Evolutionary conservation across 2,888 invertebrate genomes (phyloP).

Genomic region (Zeuzera pyrina): DNA sequence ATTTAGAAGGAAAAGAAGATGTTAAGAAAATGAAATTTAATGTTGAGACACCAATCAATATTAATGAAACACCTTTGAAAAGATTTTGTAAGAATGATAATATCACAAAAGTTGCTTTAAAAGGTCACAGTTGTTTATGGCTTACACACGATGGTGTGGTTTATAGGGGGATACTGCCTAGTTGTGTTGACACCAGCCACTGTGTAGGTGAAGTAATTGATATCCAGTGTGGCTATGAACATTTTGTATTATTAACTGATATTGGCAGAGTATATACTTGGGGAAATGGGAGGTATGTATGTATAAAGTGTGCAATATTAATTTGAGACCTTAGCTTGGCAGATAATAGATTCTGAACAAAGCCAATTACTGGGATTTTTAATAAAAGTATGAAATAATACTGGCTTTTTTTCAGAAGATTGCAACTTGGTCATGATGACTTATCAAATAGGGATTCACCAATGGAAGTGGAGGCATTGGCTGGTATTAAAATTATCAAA

Average conservation of each 20-base stretch:
- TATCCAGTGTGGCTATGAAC: slow-evolving; percentile 86
- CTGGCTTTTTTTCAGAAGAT: slow-evolving; percentile 78
- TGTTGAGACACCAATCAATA: slow-evolving; percentile 25
- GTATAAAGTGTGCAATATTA: too few species aligned
- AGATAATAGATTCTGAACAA: background rate
- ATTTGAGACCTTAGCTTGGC: background rate
- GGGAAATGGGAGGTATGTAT: slow-evolving; percentile 89
- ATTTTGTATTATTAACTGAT: slow-evolving; percentile 79
- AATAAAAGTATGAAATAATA: too few species aligned
- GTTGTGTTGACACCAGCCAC: slow-evolving; percentile 71
- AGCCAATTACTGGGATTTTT: background rate
- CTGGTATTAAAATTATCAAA: slow-evolving; percentile 79
- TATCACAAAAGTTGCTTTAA: slow-evolving; percentile 30
- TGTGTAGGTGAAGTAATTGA: slow-evolving; percentile 70
- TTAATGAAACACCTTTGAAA: slow-evolving; percentile 15
- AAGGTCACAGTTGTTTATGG: slow-evolving; percentile 34
- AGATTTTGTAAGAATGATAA: slow-evolving; percentile 23
- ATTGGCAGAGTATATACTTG: slow-evolving; percentile 84
- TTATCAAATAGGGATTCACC: slow-evolving; percentile 77
- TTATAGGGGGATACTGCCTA: slow-evolving; percentile 74
- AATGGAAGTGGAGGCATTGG: slow-evolving; percentile 78
- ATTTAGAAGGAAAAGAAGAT: slow-evolving; percentile 27
- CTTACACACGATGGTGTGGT: slow-evolving; percentile 47
- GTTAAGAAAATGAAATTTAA: slow-evolving; percentile 28
- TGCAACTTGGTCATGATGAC: slow-evolving; percentile 89